Base-by-base conservation (phyloP, 2,113 vertebrate genomes). In the Sitta europaea region DNA sequence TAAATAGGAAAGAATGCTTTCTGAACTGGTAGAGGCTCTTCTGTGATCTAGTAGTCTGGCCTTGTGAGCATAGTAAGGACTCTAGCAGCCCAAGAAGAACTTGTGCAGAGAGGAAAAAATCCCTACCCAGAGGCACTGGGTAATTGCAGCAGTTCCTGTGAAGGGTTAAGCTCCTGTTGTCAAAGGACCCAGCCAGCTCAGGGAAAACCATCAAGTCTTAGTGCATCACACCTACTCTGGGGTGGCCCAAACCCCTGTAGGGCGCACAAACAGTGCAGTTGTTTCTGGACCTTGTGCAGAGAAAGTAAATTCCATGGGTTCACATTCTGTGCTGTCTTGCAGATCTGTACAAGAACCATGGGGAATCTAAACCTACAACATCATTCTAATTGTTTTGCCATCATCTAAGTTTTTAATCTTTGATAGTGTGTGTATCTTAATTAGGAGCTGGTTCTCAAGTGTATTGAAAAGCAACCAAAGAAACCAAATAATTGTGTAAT, bases 341-440 rank as follows among this genome's bases (percentile, higher is more conserved):
- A 89, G 72, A 81, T 91, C 80, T 67, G n/a, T 75, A 59, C 35
- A 94, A 86, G 95, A 95, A 67, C 91, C 91, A 78, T 1, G 4
- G 92, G 94, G 86, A 97, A 94, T 95, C 86, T 84, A 92, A 92
- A 72, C 43, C 47, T 76, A 80, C 88, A 94, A 92, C 88, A 92
- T 93, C n/a, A 77, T 93, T 95, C 55, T 95, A 97, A 94, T 97
- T 96, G 94, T 95, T 96, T 87, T 87, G 92, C 86, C 86, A 96
- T 33, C 80, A 78, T 95, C 73, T 91, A 87, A 86, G 68, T 68
- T 96, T 91, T 91, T 45, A 27, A 89, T 95, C 95, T 97, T 96
- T 96, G 94, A 96, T 91, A 91, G 40, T 57, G 43, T 71, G n/a
- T 94, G 89, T 96, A 94, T 95, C 95, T 89, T 96, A 97, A 94